Evolutionary conservation across 2,113 vertebrate species (phyloP), one percentile per base, ranked within the genome.

Genomic region (Mustela lutreola): DNA sequence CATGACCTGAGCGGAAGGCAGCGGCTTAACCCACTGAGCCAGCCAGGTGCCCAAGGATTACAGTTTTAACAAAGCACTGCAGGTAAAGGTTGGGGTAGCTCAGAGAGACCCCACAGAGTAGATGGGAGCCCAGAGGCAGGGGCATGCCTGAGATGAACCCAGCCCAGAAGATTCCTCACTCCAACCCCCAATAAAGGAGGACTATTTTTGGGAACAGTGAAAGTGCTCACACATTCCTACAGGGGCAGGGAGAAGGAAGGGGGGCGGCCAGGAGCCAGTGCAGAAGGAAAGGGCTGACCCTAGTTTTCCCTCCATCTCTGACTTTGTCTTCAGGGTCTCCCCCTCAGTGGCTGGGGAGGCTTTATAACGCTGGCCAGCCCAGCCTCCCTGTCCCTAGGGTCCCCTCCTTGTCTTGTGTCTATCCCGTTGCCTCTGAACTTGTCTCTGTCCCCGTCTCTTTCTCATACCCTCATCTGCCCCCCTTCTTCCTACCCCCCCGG

Each of bases 151-250:
- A 70, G 87, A 78, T 71, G 89, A 97, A 90, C 83, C 24, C 95
- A 88, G 76, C 48, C 79, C 76, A 60, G 79, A 93, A 83, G 63
- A 96, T 79, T 94, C 90, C 92, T 89, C 75, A 71, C 80, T 79
- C 96, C 63, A 94, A 36, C 83, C 95, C 91, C 93, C 39, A 84
- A 33, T 31, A 91, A 88, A 92, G 95, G 88, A 83, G 70, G 80
- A 42, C 90, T 98, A 97, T 98, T 98, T 96, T 98, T 97, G 97
- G 97, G 95, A 81, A 97, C 89, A 92, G 78, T 93, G 91, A 97
- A 91, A 91, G n/a, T 88, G 78, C 85, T 98, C 91, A 92, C 70
- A 82, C 97, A 97, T 97, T 97, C 97, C 95, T 94, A n/a, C 92
- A 95, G 95, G 82, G 88, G 80, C 70, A 81, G 78, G 39, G 79